Percentiles rank a stretch among this genome's conserved stretches.
Evolutionary conservation across 2,797 vertebrate genomes (phyloP).

Genomic region (Labroides dimidiatus): DNA sequence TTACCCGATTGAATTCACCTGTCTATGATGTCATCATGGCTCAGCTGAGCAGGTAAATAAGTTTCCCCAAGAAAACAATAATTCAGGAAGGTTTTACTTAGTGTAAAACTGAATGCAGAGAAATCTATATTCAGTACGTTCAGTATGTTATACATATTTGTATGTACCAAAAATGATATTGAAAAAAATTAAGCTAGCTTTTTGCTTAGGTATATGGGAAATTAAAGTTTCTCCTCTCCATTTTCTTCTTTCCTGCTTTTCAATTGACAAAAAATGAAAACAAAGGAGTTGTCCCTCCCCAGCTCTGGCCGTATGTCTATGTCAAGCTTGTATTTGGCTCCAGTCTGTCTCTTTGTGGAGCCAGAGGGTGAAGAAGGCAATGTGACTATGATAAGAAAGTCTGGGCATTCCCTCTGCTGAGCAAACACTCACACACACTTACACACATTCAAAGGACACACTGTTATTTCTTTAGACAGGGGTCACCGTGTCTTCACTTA

Average conservation of each 20-base stretch:
- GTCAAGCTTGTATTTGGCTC: constrained; percentile 49
- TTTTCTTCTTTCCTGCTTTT: not conserved
- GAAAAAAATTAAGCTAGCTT: too few relatives aligned
- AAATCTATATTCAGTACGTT: too few relatives aligned
- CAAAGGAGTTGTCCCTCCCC: constrained; percentile 18
- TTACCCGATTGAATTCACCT: too few relatives aligned
- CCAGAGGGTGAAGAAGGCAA: constrained; percentile 60
- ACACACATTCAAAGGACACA: constrained; percentile 26
- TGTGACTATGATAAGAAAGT: constrained; percentile 60
- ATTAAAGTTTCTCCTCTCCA: constrained; percentile 2
- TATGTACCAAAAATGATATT: too few relatives aligned
- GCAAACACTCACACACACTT: constrained; percentile 5
- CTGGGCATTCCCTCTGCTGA: constrained; percentile 36
- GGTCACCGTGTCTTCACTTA: constrained; percentile 37
- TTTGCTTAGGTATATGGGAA: too few relatives aligned
- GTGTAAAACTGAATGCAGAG: too few relatives aligned
- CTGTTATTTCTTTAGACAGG: constrained; percentile 29
- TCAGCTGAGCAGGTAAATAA: too few relatives aligned
- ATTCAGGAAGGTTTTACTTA: too few relatives aligned
- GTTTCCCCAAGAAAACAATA: too few relatives aligned
- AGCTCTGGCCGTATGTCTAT: constrained; percentile 30
- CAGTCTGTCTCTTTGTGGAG: constrained; percentile 63
- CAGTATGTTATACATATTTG: too few relatives aligned
- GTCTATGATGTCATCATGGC: too few relatives aligned
- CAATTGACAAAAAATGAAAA: constrained; percentile 9